Evolutionary conservation across 1,140 invertebrate genomes (phyloP), one percentile per base, ranked within the genome.

Genomic region (Pteromalus puparum): DNA sequence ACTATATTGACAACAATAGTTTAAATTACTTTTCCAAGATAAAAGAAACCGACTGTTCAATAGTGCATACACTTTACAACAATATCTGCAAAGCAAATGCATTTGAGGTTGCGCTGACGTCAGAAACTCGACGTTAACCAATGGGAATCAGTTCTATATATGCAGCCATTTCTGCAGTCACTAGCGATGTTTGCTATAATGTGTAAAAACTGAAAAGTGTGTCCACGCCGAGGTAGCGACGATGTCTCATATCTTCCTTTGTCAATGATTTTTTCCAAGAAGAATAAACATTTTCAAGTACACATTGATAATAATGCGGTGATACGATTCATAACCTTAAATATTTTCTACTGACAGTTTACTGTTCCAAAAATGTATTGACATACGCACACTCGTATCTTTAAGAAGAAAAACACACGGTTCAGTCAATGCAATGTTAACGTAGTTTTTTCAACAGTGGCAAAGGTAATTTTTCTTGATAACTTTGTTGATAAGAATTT

Each of bases 271-370:
- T 70, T 70, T 28, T 70, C 67, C 24, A 30, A 70, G 5, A 26
- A 68, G 67, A 26, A 70, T 12, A 70, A 70, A 28, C 4, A 2
- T 70, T 30, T 70, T 13, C 2, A 3, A 70, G 26, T 70, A 61
- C 53, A 21, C 67, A 15, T 9, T 26, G 24, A 26, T 70, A 70
- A 30, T 12, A 70, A 18, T 74, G 72, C 72, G 18, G 21, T 67
- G 61, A 81, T 48, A 72, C 9, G 28, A 28, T 81, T 72, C 48
- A 48, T 72, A 81, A 70, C 28, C 21, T 70, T 42, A 70, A 65
- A 80, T 46, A 80, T 42, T 28, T 80, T 46, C n/a, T 80, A 28
- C 26, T 2, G 13, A 46, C 70, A 70, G 34, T 74, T 30, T 42
- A n/a, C 18, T 12, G 2, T 70, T 70, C 38, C 18, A 70, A 30